Evolutionary conservation across 2,113 vertebrate species (phyloP), one percentile per base, ranked within the genome.

Genomic region (Aptenodytes forsteri): DNA sequence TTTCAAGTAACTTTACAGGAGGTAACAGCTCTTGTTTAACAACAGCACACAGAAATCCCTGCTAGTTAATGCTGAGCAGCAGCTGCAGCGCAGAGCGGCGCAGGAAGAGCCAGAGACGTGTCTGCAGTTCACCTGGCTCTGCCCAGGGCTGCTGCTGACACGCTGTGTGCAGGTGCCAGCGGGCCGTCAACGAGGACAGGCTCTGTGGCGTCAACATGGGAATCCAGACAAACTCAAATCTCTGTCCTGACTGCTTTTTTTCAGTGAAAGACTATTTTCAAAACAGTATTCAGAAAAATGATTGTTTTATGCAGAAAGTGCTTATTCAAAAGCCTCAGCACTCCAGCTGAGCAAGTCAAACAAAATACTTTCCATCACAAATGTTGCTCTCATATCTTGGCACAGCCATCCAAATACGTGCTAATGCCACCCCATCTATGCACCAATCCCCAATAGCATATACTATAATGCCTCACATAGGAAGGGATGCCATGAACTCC

Each of bases 351-450:
- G 46, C 38, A 7, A 5, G 32, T 8, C 52, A 14, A 16, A 55
- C 16, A 47, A 44, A 59, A 17, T 22, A 30, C 29, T 30, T 59
- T 2, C 52, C 40, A 11, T 3, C 44, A 8, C 5, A 46, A 49
- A 44, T 7, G 36, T 8, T 18, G 9, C 52, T 32, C 58, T 32
- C 1, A 0, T 9, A 1, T 4, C 75, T 3, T 5, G 64, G 76
- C 65, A 67, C 25, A 40, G 52, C 15, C 32, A 9, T 9, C 27
- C 58, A 29, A 32, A 44, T 6, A 29, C 0, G 3, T 19, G 32
- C 27, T 26, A 20, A 0, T 1, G 3, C 6, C 2, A 0, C 27
- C 55, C 44, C 55, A 9, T 1, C 50, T 8, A 8, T 1, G 7
- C 61, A 23, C 30, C 54, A 7, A 0, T 4, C 11, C 55, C 58